A percentile compares a stretch with the other conserved stretches of the same genome.
Conservation (phyloP, 2,113 vertebrate species). For the Sinocyclocheilus anophthalmus region DNA sequence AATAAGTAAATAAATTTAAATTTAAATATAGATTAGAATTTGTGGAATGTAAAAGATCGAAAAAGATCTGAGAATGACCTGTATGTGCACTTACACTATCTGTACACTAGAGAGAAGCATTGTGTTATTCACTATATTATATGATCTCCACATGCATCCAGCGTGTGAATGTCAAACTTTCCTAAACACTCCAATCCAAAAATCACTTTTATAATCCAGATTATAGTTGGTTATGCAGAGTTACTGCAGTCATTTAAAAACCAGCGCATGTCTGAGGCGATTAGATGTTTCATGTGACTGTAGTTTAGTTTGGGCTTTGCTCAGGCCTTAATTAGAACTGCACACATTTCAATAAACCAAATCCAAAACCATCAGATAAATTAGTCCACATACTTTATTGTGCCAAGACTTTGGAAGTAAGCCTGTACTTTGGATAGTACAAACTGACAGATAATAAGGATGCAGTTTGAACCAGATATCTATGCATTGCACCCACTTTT, state of each 20-base stretch:
- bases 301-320: background rate
- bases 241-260: background rate
- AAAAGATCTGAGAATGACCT: too few species aligned
- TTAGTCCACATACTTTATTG: background rate
- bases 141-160: background rate
- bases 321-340: background rate
- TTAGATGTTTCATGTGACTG: conserved; percentile 6
- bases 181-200: background rate
- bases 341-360: background rate
- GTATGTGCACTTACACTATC: too few species aligned
- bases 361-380: background rate
- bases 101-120: conserved; percentile 1
- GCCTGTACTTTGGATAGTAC: background rate
- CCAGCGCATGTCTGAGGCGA: background rate
- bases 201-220: conserved; percentile 12
- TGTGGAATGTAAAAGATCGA: too few species aligned
- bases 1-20: background rate
- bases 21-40: too few species aligned
- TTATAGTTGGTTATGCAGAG: background rate
- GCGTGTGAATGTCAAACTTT: background rate
- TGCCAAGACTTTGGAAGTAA: background rate
- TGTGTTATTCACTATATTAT: background rate
- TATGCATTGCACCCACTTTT: background rate
- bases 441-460: background rate
- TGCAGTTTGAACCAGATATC: background rate